A percentile compares a stretch with the other conserved stretches of the same genome.
Conservation (phyloP, 2,113 vertebrate species). For the Oceanodroma tethys region DNA sequence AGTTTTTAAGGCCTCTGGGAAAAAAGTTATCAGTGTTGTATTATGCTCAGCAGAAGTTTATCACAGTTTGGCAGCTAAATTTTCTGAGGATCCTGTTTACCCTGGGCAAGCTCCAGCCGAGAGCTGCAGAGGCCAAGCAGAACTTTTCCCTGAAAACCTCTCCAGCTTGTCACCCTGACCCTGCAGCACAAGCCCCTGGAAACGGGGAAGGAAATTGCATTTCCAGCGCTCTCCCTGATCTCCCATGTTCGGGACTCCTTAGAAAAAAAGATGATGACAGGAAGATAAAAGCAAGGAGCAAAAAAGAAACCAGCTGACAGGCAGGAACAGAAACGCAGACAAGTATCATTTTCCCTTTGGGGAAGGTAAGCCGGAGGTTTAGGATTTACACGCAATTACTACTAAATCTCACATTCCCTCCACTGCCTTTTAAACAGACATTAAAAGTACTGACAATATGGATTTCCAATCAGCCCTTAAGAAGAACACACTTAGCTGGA, state of each 20-base stretch:
- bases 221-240: not conserved
- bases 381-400: not conserved
- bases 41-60: not conserved
- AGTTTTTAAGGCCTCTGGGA: not conserved
- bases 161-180: not conserved
- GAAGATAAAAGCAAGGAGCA: not conserved
- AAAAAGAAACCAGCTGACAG: not conserved
- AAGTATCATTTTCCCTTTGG: not conserved
- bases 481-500: not conserved
- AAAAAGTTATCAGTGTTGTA: not conserved
- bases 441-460: not conserved
- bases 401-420: not conserved
- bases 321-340: not conserved
- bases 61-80: not conserved
- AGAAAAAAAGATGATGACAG: not conserved
- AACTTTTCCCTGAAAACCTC: not conserved
- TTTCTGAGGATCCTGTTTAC: slow-evolving; percentile 24
- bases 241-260: not conserved
- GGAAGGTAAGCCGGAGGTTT: not conserved
- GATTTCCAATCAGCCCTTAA: not conserved
- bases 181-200: not conserved
- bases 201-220: not conserved
- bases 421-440: not conserved
- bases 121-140: not conserved
- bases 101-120: not conserved